Base-by-base conservation (phyloP, 30 jellyfish, hydroid and myxozoan genomes). In the Turritopsis dohrnii region DNA sequence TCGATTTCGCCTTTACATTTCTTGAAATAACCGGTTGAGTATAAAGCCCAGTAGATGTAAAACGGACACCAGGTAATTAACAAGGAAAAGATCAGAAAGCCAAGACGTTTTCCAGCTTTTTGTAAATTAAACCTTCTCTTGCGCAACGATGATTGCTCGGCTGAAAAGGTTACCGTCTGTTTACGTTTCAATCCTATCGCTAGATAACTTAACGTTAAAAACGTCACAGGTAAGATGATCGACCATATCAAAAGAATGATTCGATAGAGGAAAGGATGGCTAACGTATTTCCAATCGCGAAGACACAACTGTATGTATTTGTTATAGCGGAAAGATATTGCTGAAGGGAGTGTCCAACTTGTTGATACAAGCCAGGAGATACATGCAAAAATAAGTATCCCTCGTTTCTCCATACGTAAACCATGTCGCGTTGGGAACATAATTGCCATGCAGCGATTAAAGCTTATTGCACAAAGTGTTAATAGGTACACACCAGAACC, bases 1-100 rank as follows among this genome's bases (percentile, higher is more conserved):
- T 16, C 65, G 72, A 24, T 1, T 29, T 74, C 83, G 9, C 83
- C 83, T 24, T 16, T 52, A n/a, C 83, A 74, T 52, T 94, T 96
- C 22, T 71, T 86, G 28, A 27, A 22, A 28, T 84, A 83, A 22
- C 25, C 80, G 22, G 93, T 31, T 28, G 89, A 83, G 71, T 80
- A 87, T 18, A 92, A 28, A 16, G 79, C 72, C 97, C 97, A 92
- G 87, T 87, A 92, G 0, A 85, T 21, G 17, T 41, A 82, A 76
- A 92, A 92, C 13, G 97, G 97, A 28, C 84, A 65, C 97, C 97
- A 92, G 79, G 96, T 86, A 22, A 87, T n/a, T 13, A 92, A 22
- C 76, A 86, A 85, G 16, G 89, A 84, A 23, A 87, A 65, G 0
- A 92, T 92, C 28, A 92, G 85, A 29, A 87, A 29, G 21, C 97